Percentiles rank a stretch among this genome's conserved stretches.
These are phyloP conservation scores for Hippasteria phrygiana DNA, from an alignment of 53 echinoderm and acorn worm genomes.

Conservation along the genomic window DNA sequence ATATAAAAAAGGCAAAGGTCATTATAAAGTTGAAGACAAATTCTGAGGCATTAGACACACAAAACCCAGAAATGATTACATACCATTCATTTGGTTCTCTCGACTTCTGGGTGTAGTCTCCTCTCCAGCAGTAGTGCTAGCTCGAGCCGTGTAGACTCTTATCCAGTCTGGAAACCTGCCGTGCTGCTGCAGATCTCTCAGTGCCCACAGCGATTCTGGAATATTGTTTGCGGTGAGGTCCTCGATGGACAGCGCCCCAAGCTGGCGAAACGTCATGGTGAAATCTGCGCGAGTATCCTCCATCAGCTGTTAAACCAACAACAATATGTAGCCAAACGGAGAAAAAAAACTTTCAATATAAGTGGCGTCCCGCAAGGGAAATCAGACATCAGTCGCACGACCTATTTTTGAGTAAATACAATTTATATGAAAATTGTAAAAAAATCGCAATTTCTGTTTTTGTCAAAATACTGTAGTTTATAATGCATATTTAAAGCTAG, in stretches of 20 bases:
- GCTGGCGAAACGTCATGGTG: conserved; percentile 93
- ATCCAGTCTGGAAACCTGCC: conserved; percentile 70
- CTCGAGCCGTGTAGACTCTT: conserved; percentile 66
- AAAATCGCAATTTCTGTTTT: no score
- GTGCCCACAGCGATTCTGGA: conserved; percentile 74
- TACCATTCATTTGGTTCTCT: conserved; percentile 78
- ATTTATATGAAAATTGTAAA: no score
- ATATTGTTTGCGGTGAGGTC: conserved; percentile 55
- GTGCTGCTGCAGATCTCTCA: conserved; percentile 74
- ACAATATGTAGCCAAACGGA: no score
- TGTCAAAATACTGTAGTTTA: no score
- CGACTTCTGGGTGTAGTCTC: conserved; percentile 46
- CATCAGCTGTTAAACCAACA: conserved; percentile 78
- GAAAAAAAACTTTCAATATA: no score
- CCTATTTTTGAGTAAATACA: no score
- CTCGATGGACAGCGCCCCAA: conserved; percentile 75
- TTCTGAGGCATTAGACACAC: background rate
- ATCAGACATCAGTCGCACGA: no score
- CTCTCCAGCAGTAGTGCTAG: conserved; percentile 26
- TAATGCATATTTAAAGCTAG: no score
- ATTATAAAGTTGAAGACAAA: background rate
- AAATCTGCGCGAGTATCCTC: conserved; percentile 82
- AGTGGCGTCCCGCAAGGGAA: no score
- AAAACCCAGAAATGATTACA: background rate
- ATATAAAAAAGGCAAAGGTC: no score